phyloP scores from a whole-genome alignment of 2,113 vertebrate species.

The Xenopus tropicalis region DNA sequence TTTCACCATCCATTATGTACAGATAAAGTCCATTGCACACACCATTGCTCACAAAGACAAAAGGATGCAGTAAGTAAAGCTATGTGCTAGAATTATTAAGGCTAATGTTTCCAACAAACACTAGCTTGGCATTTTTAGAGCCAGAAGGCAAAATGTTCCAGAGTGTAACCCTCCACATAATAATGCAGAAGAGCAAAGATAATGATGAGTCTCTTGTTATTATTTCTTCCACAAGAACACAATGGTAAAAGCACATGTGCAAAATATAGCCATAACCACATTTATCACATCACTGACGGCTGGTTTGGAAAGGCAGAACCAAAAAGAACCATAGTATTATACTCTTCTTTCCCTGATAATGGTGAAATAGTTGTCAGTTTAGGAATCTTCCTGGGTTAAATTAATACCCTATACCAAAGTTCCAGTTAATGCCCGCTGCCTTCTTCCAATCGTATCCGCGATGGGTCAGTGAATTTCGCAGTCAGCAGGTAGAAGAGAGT shows the following conservation, averaged over 20 bases:
- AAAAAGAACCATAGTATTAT: too few relatives aligned
- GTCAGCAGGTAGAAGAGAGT: constrained; percentile 93
- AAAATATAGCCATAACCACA: background rate
- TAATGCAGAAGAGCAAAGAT: background rate
- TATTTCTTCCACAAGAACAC: background rate
- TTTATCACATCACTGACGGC: background rate
- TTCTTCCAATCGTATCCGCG: constrained; percentile 86
- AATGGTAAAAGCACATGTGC: constrained; percentile 7
- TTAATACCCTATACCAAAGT: background rate
- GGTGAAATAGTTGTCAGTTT: too few relatives aligned
- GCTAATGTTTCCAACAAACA: background rate
- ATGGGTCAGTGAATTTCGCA: constrained; percentile 91
- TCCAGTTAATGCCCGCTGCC: constrained; percentile 81
- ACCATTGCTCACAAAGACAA: background rate
- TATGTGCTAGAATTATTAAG: background rate
- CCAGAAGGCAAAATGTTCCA: background rate
- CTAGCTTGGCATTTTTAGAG: background rate
- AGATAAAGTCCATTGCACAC: background rate
- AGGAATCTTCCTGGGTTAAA: background rate
- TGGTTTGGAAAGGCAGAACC: background rate
- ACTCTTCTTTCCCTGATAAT: too few relatives aligned
- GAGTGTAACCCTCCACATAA: background rate
- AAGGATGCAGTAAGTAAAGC: background rate
- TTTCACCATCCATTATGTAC: background rate
- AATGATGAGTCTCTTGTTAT: background rate